Conservation (phyloP, 2,797 vertebrate genomes). For the Sarcophilus harrisii region DNA sequence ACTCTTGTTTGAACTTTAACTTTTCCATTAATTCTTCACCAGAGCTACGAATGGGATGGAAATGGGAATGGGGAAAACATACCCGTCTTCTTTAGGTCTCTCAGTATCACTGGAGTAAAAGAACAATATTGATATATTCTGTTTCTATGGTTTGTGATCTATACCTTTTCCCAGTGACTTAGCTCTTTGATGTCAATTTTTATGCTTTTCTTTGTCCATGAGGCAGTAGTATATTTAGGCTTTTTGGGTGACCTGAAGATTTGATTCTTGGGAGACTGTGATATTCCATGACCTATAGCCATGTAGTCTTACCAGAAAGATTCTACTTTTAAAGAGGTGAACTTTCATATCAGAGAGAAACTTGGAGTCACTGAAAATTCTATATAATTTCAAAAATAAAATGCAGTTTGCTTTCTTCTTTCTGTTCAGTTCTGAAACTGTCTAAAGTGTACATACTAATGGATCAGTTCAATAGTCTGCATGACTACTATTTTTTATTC, state of each 20-base stretch:
- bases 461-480: not conserved
- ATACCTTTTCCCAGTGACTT: not conserved
- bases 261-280: not conserved
- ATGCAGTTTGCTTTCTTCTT: not conserved
- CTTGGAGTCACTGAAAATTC: not conserved
- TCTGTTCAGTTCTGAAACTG: not conserved
- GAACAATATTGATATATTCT: not conserved
- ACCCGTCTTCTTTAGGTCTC: not conserved
- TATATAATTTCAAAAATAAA: not conserved
- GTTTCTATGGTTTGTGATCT: not conserved
- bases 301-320: not conserved
- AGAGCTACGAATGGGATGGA: not conserved
- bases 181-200: not conserved
- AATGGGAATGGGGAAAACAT: too few species aligned
- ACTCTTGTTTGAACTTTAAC: not conserved
- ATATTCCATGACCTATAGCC: not conserved
- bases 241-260: not conserved
- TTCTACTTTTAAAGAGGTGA: not conserved
- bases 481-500: not conserved
- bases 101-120: not conserved
- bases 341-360: not conserved
- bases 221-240: not conserved
- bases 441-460: not conserved
- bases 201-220: not conserved
- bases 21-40: not conserved